A percentile compares a stretch with the other conserved stretches of the same genome.
Evolutionary conservation across 2,113 vertebrate species (phyloP).

Genomic region (Sakesphorus luctuosus): DNA sequence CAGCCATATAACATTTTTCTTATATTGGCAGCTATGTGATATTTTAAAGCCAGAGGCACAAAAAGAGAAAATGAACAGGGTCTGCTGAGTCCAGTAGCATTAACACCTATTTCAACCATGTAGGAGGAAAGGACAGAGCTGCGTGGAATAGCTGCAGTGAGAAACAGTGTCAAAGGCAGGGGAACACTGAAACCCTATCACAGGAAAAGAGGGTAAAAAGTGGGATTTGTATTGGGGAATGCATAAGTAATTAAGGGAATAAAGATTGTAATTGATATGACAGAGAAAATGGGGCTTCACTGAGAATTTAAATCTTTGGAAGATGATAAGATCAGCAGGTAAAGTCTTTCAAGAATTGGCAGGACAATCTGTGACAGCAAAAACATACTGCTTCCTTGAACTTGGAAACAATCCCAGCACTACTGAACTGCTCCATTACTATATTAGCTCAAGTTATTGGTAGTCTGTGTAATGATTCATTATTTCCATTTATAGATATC

Average conservation of each 20-base stretch:
- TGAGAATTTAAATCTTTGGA: not conserved
- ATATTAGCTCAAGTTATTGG: not conserved
- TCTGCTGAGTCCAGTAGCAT: not conserved
- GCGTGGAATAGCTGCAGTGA: not conserved
- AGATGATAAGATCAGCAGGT: not conserved
- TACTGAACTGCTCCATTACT: not conserved
- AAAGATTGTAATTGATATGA: not conserved
- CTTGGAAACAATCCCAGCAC: not conserved
- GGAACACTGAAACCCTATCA: not conserved
- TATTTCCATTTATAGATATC: not conserved
- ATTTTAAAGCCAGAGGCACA: not conserved
- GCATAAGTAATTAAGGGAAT: not conserved
- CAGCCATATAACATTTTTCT: not conserved
- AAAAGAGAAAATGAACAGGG: not conserved
- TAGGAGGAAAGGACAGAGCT: not conserved
- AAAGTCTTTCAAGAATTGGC: not conserved
- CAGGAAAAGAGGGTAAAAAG: not conserved
- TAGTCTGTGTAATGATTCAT: not conserved
- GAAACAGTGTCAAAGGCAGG: not conserved
- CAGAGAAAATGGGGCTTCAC: not conserved
- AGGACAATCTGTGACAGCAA: not conserved
- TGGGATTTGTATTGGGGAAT: not conserved
- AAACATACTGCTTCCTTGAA: not conserved
- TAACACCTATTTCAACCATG: not conserved
- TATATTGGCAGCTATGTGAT: not conserved